Conservation (phyloP, 2,797 vertebrate species). For the Bothrops alternatus region DNA sequence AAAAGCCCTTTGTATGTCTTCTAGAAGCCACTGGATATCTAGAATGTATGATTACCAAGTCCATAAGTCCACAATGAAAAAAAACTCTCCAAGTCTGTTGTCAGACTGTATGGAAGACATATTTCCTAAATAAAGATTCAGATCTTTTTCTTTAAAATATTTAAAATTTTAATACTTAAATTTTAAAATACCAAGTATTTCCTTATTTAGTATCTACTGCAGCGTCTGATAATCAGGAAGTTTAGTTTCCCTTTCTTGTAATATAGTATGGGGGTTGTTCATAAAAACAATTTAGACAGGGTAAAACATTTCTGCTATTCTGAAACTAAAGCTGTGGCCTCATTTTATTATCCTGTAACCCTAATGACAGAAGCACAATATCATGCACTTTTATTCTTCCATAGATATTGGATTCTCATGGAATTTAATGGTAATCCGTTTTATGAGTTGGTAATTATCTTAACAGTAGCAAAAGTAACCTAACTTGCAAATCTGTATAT, state of each 20-base stretch:
- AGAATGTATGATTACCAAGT: neutral
- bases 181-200: neutral
- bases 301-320: neutral
- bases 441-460: neutral
- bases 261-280: neutral
- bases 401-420: neutral
- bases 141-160: neutral
- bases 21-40: neutral
- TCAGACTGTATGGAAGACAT: neutral
- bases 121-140: neutral
- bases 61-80: neutral
- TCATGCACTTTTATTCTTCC: neutral
- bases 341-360: neutral
- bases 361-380: neutral
- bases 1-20: neutral
- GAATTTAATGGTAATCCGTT: neutral
- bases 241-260: neutral
- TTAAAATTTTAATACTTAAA: neutral
- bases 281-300: neutral
- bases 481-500: neutral
- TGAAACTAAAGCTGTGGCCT: neutral
- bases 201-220: neutral
- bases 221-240: neutral
- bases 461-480: neutral
- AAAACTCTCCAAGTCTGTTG: neutral